Evolutionary conservation across 2,888 invertebrate species (phyloP).

Genomic region (Pollenia angustigena): DNA sequence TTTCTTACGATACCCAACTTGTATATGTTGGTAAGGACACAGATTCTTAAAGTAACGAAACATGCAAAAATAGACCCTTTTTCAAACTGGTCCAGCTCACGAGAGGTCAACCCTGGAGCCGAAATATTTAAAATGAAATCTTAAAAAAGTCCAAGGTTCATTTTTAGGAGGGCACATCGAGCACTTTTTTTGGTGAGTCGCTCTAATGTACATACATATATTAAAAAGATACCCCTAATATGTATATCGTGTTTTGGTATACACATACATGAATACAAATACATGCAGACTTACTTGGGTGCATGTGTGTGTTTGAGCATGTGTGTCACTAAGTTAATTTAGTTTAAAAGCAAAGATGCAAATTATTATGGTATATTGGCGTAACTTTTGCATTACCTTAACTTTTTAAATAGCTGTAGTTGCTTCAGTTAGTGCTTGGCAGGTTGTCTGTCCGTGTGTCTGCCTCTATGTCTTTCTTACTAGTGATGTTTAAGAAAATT

Average conservation of each 20-base stretch:
- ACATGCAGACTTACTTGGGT: not conserved
- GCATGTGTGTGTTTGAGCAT: not conserved
- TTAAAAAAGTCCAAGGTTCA: no score
- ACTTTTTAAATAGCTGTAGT: slow-evolving; percentile 65
- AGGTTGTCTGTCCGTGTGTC: slow-evolving; percentile 16
- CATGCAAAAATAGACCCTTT: no score
- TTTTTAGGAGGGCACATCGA: no score
- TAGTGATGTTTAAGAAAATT: slow-evolving; percentile 50
- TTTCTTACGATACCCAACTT: no score
- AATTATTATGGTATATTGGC: slow-evolving; percentile 69
- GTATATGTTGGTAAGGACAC: no score
- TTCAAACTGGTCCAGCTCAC: no score
- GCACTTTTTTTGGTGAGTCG: no score
- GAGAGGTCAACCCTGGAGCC: no score
- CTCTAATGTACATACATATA: not conserved
- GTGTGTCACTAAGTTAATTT: slow-evolving; percentile 46
- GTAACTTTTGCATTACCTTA: slow-evolving; percentile 71
- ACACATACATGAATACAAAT: slow-evolving; percentile 6
- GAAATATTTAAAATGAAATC: no score
- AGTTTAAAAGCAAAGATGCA: slow-evolving; percentile 57
- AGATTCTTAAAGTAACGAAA: no score
- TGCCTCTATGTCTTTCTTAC: slow-evolving; percentile 15
- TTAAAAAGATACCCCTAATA: not conserved
- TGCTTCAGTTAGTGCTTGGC: slow-evolving; percentile 32
- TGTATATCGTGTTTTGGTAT: not conserved